Evolutionary conservation across 2,888 invertebrate genomes (phyloP).

Genomic region (Altica lythri): DNA sequence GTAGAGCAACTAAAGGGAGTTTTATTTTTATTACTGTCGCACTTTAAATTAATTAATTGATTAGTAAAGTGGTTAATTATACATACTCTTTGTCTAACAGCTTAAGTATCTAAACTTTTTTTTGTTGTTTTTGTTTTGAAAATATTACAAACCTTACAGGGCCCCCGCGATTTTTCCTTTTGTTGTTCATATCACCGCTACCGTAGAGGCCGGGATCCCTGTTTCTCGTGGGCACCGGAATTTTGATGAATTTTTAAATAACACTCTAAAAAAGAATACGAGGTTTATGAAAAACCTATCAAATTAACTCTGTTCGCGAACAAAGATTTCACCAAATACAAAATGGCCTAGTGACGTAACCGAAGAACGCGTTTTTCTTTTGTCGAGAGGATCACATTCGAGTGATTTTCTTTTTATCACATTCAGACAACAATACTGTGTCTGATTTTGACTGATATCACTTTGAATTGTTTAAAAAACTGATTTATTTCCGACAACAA

Average conservation of each 20-base stretch:
- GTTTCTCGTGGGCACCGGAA: constrained; percentile 85
- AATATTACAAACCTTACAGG: constrained; percentile 67
- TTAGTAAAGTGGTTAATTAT: background rate
- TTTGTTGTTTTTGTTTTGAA: constrained; percentile 31
- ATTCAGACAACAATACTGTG: constrained; percentile 34
- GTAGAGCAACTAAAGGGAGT: constrained; percentile 21
- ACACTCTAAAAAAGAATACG: constrained; percentile 44
- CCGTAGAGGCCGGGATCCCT: constrained; percentile 80
- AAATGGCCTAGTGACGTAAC: constrained; percentile 59
- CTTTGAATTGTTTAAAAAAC: constrained; percentile 41
- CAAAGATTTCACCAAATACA: constrained; percentile 52
- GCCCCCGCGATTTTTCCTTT: constrained; percentile 83
- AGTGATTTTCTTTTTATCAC: constrained; percentile 33
- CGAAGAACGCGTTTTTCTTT: constrained; percentile 49
- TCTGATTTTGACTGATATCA: constrained; percentile 34
- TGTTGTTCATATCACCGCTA: constrained; percentile 75
- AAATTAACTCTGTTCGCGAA: constrained; percentile 42
- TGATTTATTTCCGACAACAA: constrained; percentile 44
- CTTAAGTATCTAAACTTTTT: background rate
- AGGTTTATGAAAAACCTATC: constrained; percentile 47
- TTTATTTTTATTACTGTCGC: constrained; percentile 5
- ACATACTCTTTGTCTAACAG: background rate
- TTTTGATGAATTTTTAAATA: constrained; percentile 64
- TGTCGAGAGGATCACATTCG: constrained; percentile 39
- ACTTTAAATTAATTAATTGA: constrained; percentile 10